Evolutionary conservation across 2,888 invertebrate genomes (phyloP).

Genomic region (Masnerella sp.): DNA sequence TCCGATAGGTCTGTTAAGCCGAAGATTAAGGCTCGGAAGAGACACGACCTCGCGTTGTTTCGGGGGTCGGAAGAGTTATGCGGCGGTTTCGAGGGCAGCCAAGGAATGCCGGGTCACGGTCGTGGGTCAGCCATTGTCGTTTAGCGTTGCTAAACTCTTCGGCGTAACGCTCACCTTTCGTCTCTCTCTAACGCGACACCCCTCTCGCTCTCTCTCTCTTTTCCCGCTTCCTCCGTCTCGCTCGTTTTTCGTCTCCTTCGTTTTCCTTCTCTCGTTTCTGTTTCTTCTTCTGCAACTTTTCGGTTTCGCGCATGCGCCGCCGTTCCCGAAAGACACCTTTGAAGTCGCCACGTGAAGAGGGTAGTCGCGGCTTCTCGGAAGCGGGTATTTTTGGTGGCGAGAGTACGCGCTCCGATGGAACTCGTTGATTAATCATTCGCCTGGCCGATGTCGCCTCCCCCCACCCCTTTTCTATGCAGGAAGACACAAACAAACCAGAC

Average conservation of each 20-base stretch:
- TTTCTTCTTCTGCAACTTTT: conserved; percentile 31
- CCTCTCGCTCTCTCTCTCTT: conserved; percentile 28
- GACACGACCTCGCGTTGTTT: conserved; percentile 45
- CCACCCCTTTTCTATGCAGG: background rate
- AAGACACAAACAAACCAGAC: conserved; percentile 16
- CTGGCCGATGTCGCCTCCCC: conserved; percentile 22
- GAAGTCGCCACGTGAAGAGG: conserved; percentile 60
- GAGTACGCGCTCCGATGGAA: conserved; percentile 50
- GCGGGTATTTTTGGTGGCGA: conserved; percentile 64
- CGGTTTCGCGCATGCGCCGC: conserved; percentile 48
- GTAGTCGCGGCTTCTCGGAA: conserved; percentile 64
- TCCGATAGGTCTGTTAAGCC: too few species aligned
- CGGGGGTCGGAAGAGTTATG: conserved; percentile 59
- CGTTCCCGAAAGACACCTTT: conserved; percentile 56
- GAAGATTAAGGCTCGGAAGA: conserved; percentile 22
- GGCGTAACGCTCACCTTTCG: conserved; percentile 36
- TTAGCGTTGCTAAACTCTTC: conserved; percentile 55
- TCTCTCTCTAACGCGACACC: conserved; percentile 12
- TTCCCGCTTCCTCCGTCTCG: conserved; percentile 24
- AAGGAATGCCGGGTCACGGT: conserved; percentile 59
- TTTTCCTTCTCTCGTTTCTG: too few species aligned
- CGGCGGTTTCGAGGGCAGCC: conserved; percentile 55
- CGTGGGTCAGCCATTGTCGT: conserved; percentile 61
- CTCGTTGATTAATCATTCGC: conserved; percentile 52
- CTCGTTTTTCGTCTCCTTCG: conserved; percentile 17